phyloP scores from a whole-genome alignment of 2,888 invertebrate genomes.

The Spodoptera littoralis region DNA sequence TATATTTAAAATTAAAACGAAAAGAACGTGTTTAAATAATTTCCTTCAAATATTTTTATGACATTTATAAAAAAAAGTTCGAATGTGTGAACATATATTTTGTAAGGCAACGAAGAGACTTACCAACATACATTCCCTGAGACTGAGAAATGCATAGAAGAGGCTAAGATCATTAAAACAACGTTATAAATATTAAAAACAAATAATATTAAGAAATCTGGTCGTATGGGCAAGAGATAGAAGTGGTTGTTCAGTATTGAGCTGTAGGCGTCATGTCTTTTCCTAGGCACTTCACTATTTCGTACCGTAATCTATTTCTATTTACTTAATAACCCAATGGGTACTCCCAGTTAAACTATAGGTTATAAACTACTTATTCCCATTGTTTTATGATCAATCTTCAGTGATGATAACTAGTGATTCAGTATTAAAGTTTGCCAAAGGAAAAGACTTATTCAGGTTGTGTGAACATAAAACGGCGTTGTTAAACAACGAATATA shows the following conservation, averaged over 20 bases:
- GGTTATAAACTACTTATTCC: too few species aligned
- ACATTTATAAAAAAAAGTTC: slow-evolving; percentile 74
- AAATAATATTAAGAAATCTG: slow-evolving; percentile 68
- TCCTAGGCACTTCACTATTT: too few species aligned
- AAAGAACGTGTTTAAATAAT: slow-evolving; percentile 66
- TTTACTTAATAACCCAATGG: background rate
- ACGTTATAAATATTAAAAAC: slow-evolving; percentile 65
- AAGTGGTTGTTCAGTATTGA: too few species aligned
- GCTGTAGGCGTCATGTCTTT: too few species aligned
- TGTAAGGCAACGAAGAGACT: slow-evolving; percentile 89
- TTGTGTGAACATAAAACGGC: too few species aligned
- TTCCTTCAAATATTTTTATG: slow-evolving; percentile 85
- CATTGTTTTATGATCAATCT: too few species aligned
- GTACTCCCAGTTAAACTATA: background rate
- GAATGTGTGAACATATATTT: slow-evolving; percentile 78
- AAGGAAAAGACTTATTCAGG: too few species aligned
- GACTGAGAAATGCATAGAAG: slow-evolving; percentile 83
- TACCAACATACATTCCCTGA: slow-evolving; percentile 88
- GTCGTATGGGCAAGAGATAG: slow-evolving; percentile 17
- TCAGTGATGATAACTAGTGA: too few species aligned
- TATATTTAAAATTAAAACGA: background rate
- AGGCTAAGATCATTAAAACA: slow-evolving; percentile 81
- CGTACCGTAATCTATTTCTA: too few species aligned
- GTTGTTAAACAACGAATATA: background rate
- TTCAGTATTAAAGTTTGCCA: too few species aligned